These are phyloP conservation scores for Anarhynchus alexandrinus DNA, from an alignment of 2,113 vertebrate species.

Conservation along the genomic window DNA sequence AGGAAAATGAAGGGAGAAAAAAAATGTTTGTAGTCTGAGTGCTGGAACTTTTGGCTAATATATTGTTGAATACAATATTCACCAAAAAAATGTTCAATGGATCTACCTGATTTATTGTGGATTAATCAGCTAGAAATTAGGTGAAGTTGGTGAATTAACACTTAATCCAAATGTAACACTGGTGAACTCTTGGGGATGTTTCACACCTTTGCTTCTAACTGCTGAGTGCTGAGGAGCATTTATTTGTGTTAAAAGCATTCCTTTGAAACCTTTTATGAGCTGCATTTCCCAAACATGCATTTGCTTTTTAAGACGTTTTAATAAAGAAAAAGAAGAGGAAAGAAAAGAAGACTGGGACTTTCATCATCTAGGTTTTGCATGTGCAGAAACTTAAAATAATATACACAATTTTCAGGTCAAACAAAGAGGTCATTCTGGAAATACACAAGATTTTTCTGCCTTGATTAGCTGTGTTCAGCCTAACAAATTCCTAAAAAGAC, in stretches of 20 bases:
- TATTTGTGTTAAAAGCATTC: background rate
- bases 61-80: background rate
- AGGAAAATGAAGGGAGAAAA: background rate
- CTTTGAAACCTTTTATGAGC: background rate
- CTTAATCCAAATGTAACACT: background rate
- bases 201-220: background rate
- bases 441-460: constrained; percentile 49
- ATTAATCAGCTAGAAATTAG: background rate
- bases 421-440: constrained; percentile 46
- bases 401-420: constrained; percentile 60
- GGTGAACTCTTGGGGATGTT: background rate
- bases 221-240: background rate
- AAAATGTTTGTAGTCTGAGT: background rate
- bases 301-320: background rate
- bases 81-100: background rate
- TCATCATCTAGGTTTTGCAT: constrained; percentile 15
- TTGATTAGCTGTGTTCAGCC: constrained; percentile 55
- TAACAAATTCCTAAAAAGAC: constrained; percentile 53
- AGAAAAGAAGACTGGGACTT: background rate
- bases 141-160: background rate
- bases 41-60: background rate
- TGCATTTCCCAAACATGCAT: background rate
- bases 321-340: background rate
- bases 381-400: constrained; percentile 59
- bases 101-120: background rate